Conservation (phyloP, 2,797 vertebrate species). For the Leuciscus waleckii region DNA sequence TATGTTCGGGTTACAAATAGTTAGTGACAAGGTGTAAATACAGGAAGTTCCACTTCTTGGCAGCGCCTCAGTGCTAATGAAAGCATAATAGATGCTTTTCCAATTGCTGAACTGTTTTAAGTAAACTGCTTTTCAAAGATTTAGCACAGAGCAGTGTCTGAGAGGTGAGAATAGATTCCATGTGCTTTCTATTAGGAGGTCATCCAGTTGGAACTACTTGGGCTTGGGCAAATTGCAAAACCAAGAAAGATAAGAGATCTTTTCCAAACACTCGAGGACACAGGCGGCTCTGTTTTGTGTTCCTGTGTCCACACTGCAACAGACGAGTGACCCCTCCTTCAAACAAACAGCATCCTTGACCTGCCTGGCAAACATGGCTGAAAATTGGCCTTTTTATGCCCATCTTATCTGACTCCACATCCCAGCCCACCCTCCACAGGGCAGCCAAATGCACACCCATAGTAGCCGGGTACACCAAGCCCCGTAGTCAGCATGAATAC, state of each 20-base stretch:
- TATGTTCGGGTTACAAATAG: conserved; percentile 19
- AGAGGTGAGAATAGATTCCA: conserved; percentile 28
- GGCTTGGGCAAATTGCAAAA: conserved; percentile 41
- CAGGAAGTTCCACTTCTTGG: conserved; percentile 50
- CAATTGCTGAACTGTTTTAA: conserved; percentile 45
- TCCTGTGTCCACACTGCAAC: conserved; percentile 29
- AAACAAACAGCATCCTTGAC: conserved; percentile 63
- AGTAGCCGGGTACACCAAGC: conserved; percentile 41
- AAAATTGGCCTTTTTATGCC: conserved; percentile 53
- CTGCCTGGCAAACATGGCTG: conserved; percentile 51
- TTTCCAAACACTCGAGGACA: conserved; percentile 33
- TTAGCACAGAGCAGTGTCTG: not conserved
- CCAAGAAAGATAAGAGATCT: conserved; percentile 45
- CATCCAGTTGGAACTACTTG: conserved; percentile 20
- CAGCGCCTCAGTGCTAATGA: conserved; percentile 41
- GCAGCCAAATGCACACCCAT: conserved; percentile 38
- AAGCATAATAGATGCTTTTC: conserved; percentile 56
- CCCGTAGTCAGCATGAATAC: conserved; percentile 53
- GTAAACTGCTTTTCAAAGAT: conserved; percentile 8
- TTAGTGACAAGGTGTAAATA: conserved; percentile 45
- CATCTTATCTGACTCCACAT: conserved; percentile 54
- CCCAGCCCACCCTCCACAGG: conserved; percentile 22
- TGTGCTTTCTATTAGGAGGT: conserved; percentile 5
- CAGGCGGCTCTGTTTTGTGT: conserved; percentile 5
- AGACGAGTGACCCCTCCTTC: conserved; percentile 53